These are phyloP conservation scores for Chionomys nivalis DNA, from an alignment of 2,113 vertebrate species.

Conservation along the genomic window DNA sequence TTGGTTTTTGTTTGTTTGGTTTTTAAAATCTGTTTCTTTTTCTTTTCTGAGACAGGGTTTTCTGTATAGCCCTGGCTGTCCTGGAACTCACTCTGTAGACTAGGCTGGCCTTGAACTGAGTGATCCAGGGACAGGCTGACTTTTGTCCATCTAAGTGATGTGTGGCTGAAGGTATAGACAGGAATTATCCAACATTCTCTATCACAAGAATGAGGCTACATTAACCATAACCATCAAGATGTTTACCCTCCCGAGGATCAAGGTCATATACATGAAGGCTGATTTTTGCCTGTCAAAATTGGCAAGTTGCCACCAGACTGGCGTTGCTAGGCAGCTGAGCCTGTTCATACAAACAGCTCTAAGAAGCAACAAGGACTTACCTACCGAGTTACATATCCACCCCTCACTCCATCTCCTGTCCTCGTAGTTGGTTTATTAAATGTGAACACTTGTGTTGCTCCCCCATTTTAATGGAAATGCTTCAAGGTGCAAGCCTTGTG, in stretches of 20 bases:
- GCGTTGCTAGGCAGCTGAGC: background rate
- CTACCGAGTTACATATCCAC: too few species aligned
- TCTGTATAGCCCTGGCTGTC: background rate
- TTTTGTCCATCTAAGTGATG: background rate
- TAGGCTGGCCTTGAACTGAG: background rate
- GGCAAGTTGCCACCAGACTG: background rate
- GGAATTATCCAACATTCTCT: constrained; percentile 9
- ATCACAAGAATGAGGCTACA: background rate
- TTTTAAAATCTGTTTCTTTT: background rate
- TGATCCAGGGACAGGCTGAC: background rate
- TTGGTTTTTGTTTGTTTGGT: background rate
- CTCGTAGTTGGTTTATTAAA: background rate
- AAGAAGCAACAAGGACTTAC: background rate
- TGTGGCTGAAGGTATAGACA: background rate
- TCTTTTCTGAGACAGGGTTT: background rate
- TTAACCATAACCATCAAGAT: background rate
- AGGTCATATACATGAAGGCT: background rate
- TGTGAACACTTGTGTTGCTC: background rate
- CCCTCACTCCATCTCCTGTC: background rate
- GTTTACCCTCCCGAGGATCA: background rate
- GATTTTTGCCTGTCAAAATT: background rate
- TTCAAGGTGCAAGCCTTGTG: background rate
- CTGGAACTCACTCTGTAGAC: background rate
- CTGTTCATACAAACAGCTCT: background rate
- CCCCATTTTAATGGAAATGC: background rate